Conservation (phyloP, 2,888 invertebrate species). For the Imbricaverruca yamaguchii region DNA sequence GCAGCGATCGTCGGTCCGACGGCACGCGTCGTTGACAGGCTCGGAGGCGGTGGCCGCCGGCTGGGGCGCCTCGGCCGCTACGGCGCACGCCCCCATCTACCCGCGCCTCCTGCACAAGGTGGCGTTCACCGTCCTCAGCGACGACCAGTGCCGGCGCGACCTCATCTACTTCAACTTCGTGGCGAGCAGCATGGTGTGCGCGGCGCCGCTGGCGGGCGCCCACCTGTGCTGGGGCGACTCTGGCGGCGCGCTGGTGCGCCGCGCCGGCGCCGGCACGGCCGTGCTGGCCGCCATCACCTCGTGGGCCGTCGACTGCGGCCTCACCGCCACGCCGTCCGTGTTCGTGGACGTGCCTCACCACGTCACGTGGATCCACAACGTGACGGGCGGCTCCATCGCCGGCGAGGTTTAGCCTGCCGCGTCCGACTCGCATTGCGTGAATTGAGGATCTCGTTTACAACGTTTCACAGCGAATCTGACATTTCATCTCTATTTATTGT, state of each 20-base stretch:
- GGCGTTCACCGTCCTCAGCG: neutral
- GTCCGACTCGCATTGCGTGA: neutral
- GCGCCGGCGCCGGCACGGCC: neutral
- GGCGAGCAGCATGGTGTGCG: neutral
- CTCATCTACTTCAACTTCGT: neutral
- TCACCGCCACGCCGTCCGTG: neutral
- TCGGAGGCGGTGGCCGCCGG: neutral
- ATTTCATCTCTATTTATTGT: neutral
- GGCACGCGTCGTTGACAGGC: no score
- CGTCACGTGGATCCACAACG: neutral
- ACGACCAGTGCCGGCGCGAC: neutral
- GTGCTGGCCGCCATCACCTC: constrained; percentile 15
- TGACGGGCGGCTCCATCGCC: neutral
- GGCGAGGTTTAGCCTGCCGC: neutral
- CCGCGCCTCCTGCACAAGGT: constrained; percentile 9
- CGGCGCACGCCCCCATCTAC: neutral
- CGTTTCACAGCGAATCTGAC: neutral
- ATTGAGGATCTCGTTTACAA: neutral
- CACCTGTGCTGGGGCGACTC: neutral
- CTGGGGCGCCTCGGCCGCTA: neutral
- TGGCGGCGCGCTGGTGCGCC: neutral
- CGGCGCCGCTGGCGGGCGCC: neutral
- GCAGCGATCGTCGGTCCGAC: no score
- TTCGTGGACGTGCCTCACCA: constrained; percentile 4
- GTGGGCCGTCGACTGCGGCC: constrained; percentile 12